A percentile compares a stretch with the other conserved stretches of the same genome.
Evolutionary conservation across 2,797 vertebrate species (phyloP).

Genomic region (Hybognathus amarus): DNA sequence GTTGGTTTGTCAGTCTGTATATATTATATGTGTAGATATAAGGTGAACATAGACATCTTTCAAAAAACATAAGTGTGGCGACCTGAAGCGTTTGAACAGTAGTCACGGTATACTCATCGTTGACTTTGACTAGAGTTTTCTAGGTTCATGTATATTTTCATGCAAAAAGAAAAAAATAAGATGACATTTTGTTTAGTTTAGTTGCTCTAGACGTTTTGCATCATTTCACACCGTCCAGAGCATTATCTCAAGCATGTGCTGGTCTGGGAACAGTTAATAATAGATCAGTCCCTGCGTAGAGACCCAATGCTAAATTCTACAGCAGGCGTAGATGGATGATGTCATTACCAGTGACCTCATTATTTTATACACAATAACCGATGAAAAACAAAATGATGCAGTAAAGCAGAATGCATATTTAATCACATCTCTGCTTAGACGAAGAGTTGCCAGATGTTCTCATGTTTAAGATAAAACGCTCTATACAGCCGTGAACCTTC

Average conservation of each 20-base stretch:
- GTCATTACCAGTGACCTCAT: neutral
- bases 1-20: neutral
- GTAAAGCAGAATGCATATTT: neutral
- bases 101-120: neutral
- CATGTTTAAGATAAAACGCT: neutral
- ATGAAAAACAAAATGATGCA: neutral
- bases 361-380: neutral
- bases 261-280: slow-evolving; percentile 14
- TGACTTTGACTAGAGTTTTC: neutral
- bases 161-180: neutral
- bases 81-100: neutral
- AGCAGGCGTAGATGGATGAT: neutral
- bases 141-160: neutral
- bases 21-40: too few relatives aligned
- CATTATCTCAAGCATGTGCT: slow-evolving; percentile 14
- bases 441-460: neutral
- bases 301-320: slow-evolving; percentile 14
- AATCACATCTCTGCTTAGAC: neutral
- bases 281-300: slow-evolving; percentile 1
- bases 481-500: neutral
- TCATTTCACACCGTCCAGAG: neutral
- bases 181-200: neutral
- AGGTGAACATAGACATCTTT: neutral
- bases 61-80: neutral
- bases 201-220: neutral